A percentile compares a stretch with the other conserved stretches of the same genome.
Conservation (phyloP, 2,797 vertebrate genomes). For the Pygocentrus nattereri region DNA sequence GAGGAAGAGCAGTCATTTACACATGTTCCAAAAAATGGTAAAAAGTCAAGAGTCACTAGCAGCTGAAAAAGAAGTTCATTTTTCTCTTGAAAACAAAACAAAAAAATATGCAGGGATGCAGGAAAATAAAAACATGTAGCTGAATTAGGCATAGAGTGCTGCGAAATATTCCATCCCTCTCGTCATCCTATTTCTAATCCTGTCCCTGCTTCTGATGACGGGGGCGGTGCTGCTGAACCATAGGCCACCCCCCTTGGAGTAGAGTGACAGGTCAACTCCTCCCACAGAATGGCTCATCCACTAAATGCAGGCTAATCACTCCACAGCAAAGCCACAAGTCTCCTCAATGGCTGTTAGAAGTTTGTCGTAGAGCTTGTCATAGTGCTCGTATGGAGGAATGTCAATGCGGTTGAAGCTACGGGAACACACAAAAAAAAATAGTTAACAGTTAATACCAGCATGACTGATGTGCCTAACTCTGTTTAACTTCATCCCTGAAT, state of each 20-base stretch:
- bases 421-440: constrained; percentile 32
- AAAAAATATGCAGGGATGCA: constrained; percentile 51
- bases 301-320: constrained; percentile 77
- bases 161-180: constrained; percentile 49
- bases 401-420: constrained; percentile 95
- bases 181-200: constrained; percentile 24
- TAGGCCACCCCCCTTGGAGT: constrained; percentile 23
- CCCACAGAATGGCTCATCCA: constrained; percentile 47
- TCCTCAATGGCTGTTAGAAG: constrained; percentile 97
- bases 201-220: constrained; percentile 20
- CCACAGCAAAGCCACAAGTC: constrained; percentile 96
- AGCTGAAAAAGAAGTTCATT: constrained; percentile 73
- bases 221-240: constrained; percentile 22
- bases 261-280: constrained; percentile 34
- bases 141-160: constrained; percentile 51
- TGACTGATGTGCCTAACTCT: not conserved
- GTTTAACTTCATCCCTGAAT: not conserved
- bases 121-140: constrained; percentile 55
- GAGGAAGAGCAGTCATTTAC: constrained; percentile 66
- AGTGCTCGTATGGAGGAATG: constrained; percentile 96
- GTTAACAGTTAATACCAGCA: not conserved
- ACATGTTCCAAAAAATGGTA: constrained; percentile 74
- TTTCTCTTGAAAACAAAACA: constrained; percentile 65
- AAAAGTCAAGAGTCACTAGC: constrained; percentile 81
- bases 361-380: constrained; percentile 93